Evolutionary conservation across 2,888 invertebrate genomes (phyloP).

Genomic region (Nymphalis polychloros): DNA sequence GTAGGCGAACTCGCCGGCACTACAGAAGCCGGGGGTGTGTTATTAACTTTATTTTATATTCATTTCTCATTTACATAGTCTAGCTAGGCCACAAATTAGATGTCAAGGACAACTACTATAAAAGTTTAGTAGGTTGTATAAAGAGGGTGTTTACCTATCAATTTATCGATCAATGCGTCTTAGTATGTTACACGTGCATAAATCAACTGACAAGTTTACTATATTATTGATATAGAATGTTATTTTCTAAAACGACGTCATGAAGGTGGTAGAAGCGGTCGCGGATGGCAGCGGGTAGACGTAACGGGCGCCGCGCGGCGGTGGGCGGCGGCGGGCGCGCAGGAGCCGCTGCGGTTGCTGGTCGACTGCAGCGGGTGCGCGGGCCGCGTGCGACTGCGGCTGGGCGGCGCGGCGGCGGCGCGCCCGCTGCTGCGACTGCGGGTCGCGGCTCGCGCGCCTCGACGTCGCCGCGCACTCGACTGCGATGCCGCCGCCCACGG

Average conservation of each 20-base stretch:
- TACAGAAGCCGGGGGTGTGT: conserved; percentile 72
- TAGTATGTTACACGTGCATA: too few species aligned
- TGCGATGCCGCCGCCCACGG: conserved; percentile 84
- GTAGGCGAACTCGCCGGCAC: conserved; percentile 72
- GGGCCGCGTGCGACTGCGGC: conserved; percentile 85
- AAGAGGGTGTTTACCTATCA: too few species aligned
- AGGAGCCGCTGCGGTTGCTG: conserved; percentile 85
- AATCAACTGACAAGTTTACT: too few species aligned
- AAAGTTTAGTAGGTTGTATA: too few species aligned
- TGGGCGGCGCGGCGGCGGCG: conserved; percentile 83
- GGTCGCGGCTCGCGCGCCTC: conserved; percentile 86
- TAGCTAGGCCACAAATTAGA: too few species aligned
- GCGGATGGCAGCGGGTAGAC: conserved; percentile 94
- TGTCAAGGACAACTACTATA: too few species aligned
- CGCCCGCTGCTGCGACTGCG: conserved; percentile 92
- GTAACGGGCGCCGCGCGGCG: conserved; percentile 86
- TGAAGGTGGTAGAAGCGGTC: conserved; percentile 47
- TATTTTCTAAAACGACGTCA: background rate
- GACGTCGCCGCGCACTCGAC: conserved; percentile 91
- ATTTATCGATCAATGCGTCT: too few species aligned
- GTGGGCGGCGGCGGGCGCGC: conserved; percentile 73
- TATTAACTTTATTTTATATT: background rate
- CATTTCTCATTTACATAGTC: too few species aligned
- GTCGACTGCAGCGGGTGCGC: conserved; percentile 93
- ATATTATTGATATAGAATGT: background rate